These are phyloP conservation scores for Delichon dasypus DNA, from an alignment of 2,797 vertebrate species.

Conservation along the genomic window DNA sequence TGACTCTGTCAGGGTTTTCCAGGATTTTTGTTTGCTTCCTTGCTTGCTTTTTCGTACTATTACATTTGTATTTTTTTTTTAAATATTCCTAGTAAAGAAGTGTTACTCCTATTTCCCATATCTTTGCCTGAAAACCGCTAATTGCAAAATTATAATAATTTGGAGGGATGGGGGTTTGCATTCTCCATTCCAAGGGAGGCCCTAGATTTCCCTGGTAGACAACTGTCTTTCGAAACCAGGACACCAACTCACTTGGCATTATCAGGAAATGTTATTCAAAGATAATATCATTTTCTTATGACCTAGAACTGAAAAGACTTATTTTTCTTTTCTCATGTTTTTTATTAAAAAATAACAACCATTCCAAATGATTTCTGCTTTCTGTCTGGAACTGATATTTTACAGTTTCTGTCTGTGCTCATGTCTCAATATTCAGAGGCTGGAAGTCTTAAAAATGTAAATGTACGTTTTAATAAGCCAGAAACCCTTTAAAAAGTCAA, in stretches of 20 bases:
- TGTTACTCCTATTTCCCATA: too few relatives aligned
- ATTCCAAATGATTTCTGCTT: not conserved
- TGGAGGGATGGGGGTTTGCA: too few relatives aligned
- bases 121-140: too few relatives aligned
- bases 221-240: too few relatives aligned
- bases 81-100: too few relatives aligned
- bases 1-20: too few relatives aligned
- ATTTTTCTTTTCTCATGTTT: not conserved
- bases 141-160: too few relatives aligned
- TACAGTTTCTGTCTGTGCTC: not conserved
- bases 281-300: not conserved
- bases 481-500: not conserved
- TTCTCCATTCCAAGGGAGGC: too few relatives aligned
- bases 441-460: not conserved
- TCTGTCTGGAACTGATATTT: not conserved
- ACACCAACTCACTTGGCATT: not conserved
- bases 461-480: not conserved
- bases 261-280: not conserved
- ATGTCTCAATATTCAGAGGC: not conserved
- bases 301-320: not conserved
- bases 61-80: too few relatives aligned
- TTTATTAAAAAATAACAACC: not conserved
- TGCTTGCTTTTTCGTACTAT: too few relatives aligned
- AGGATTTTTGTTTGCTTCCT: too few relatives aligned
- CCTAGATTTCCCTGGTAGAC: too few relatives aligned